Evolutionary conservation across 1,140 invertebrate species (phyloP).

Genomic region (Microplitis demolitor): DNA sequence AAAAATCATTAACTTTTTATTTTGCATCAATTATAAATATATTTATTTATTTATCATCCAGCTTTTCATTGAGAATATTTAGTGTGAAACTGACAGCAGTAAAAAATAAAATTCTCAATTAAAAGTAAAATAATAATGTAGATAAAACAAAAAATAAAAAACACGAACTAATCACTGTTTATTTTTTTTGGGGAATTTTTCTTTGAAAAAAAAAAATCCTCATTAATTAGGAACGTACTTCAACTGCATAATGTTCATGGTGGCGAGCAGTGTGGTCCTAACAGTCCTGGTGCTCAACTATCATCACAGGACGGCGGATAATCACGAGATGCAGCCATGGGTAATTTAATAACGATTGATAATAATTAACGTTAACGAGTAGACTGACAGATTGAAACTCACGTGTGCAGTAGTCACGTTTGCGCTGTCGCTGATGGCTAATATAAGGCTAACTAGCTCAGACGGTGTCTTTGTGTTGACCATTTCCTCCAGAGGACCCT

Average conservation of each 20-base stretch:
- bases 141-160: constrained; percentile 21
- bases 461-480: too few species aligned
- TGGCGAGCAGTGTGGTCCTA: constrained; percentile 96
- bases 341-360: constrained; percentile 67
- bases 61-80: too few species aligned
- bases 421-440: not conserved
- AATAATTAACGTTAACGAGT: constrained; percentile 18
- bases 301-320: constrained; percentile 95
- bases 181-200: constrained; percentile 44
- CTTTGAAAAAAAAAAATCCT: constrained; percentile 39
- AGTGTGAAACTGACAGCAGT: too few species aligned
- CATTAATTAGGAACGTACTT: constrained; percentile 90
- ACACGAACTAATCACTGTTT: constrained; percentile 52
- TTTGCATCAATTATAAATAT: too few species aligned
- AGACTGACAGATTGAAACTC: not conserved
- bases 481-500: too few species aligned
- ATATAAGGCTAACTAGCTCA: too few species aligned
- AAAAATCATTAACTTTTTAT: too few species aligned
- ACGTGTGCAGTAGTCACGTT: not conserved
- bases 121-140: not conserved
- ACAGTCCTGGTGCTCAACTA: constrained; percentile 98
- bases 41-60: too few species aligned
- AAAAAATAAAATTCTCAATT: not conserved
- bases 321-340: constrained; percentile 95
- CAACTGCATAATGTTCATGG: constrained; percentile 99